Percentiles rank a stretch among this genome's conserved stretches.
These are phyloP conservation scores for Eublepharis macularius DNA, from an alignment of 2,113 vertebrate genomes.

Conservation along the genomic window DNA sequence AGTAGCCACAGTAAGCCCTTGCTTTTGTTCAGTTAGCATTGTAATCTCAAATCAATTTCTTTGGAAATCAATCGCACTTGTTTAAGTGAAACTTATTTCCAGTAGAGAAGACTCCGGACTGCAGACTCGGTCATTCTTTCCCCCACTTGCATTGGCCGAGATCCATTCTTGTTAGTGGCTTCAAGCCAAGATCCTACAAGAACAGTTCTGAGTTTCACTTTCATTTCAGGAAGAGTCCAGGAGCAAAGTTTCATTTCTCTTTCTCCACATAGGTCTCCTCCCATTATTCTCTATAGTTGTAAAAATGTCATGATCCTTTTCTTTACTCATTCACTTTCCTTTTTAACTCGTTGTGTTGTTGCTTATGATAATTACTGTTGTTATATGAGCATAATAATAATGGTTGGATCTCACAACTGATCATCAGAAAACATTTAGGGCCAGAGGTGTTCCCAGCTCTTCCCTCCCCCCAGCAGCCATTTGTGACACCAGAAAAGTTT, in stretches of 20 bases:
- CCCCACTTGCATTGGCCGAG: background rate
- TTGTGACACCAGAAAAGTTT: too few relatives aligned
- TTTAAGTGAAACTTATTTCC: background rate
- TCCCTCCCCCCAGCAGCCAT: too few relatives aligned
- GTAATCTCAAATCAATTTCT: too few relatives aligned
- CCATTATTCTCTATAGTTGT: background rate
- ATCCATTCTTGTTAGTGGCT: background rate
- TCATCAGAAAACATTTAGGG: too few relatives aligned
- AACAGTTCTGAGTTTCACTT: slow-evolving; percentile 65
- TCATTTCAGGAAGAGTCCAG: slow-evolving; percentile 55
- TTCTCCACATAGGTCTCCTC: slow-evolving; percentile 7
- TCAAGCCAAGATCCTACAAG: background rate
- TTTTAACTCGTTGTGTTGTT: background rate
- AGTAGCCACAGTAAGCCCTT: too few relatives aligned
- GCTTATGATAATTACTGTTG: slow-evolving; percentile 7
- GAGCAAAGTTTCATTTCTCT: slow-evolving; percentile 64
- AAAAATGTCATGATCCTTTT: background rate
- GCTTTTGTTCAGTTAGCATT: too few relatives aligned
- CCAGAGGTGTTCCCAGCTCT: too few relatives aligned
- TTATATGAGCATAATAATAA: too few relatives aligned
- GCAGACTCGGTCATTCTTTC: too few relatives aligned
- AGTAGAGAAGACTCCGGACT: background rate
- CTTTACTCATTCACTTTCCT: background rate
- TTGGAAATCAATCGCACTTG: too few relatives aligned
- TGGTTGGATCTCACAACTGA: too few relatives aligned